Conservation (phyloP, 1,140 invertebrate genomes). For the Heliothis virescens region DNA sequence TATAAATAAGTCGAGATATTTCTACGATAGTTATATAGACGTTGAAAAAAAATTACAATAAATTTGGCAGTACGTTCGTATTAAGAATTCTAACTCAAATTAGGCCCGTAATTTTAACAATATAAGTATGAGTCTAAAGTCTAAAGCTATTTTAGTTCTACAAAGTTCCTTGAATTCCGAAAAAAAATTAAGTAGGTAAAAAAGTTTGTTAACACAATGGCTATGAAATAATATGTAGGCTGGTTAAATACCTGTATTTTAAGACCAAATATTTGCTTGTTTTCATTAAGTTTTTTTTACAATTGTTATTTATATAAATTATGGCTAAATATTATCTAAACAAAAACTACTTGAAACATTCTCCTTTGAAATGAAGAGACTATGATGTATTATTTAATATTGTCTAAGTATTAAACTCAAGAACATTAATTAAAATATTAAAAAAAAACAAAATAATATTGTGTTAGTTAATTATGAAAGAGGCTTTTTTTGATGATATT, state of each 20-base stretch:
- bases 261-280: conserved; percentile 23
- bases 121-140: too few species aligned
- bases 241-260: neutral
- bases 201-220: neutral
- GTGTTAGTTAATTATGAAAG: neutral
- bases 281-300: neutral
- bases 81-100: too few species aligned
- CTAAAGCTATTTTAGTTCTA: too few species aligned
- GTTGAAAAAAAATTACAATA: too few species aligned
- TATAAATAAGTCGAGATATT: neutral
- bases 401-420: neutral
- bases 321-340: neutral
- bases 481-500: neutral
- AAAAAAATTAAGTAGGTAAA: too few species aligned
- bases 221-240: neutral
- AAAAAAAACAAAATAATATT: neutral
- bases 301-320: conserved; percentile 1
- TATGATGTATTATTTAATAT: neutral
- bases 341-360: neutral
- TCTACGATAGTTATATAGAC: too few species aligned
- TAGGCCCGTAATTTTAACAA: too few species aligned
- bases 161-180: too few species aligned
- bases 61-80: too few species aligned
- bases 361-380: neutral
- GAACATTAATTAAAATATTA: neutral